Evolutionary conservation across 2,113 vertebrate genomes (phyloP).

Genomic region (Guaruba guarouba): DNA sequence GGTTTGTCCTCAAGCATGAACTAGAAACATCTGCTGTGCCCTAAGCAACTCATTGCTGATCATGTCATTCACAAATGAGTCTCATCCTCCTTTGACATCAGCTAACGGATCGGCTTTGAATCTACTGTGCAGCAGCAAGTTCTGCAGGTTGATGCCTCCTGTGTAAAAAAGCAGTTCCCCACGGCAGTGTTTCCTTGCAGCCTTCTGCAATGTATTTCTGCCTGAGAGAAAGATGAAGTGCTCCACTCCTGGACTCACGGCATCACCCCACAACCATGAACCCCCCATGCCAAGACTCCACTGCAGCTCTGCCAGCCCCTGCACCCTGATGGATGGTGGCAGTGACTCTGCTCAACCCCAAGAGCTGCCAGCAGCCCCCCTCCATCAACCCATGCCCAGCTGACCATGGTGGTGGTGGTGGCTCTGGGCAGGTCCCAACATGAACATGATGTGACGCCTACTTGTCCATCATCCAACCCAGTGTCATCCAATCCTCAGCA

Average conservation of each 20-base stretch:
- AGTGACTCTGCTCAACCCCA: neutral
- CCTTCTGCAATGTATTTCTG: neutral
- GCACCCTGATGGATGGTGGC: accelerated
- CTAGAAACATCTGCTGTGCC: neutral
- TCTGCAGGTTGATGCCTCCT: neutral
- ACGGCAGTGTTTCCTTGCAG: neutral
- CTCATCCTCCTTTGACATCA: neutral
- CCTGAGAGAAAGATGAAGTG: neutral
- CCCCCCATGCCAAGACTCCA: accelerated
- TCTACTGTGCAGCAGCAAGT: neutral
- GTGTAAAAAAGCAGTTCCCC: neutral
- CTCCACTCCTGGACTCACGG: accelerated
- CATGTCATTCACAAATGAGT: neutral
- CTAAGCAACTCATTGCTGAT: neutral
- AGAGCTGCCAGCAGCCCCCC: neutral
- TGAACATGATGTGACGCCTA: accelerated
- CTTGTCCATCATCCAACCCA: neutral
- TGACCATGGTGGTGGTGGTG: accelerated
- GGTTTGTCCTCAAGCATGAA: neutral
- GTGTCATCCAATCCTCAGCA: neutral
- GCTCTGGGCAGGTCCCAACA: neutral
- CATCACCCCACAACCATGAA: neutral
- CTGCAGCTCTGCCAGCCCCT: neutral
- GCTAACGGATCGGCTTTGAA: conserved; percentile 18
- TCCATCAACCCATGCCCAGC: accelerated